phyloP scores from a whole-genome alignment of 1,140 invertebrate genomes.

The Proales similis region DNA sequence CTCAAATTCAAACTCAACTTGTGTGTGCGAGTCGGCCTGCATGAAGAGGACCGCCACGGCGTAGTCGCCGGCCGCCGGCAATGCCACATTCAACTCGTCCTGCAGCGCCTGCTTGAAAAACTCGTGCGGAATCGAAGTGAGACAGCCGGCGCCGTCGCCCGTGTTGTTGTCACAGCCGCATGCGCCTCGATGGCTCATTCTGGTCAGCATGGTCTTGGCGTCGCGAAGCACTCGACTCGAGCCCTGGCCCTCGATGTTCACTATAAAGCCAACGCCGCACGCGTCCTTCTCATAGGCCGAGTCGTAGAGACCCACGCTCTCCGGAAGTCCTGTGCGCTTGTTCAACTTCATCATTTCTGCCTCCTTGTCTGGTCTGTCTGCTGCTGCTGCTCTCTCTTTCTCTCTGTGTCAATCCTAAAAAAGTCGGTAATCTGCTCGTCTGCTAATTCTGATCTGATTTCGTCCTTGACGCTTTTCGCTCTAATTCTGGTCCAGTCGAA shows the following conservation, averaged over 20 bases:
- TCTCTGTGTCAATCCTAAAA: neutral
- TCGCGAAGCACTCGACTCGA: conserved; percentile 90
- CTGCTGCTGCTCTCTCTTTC: neutral
- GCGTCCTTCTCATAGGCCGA: conserved; percentile 85
- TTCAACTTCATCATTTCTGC: conserved; percentile 38
- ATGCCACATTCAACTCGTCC: conserved; percentile 56
- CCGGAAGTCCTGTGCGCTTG: conserved; percentile 48
- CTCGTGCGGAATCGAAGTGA: conserved; percentile 88
- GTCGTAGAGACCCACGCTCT: conserved; percentile 79
- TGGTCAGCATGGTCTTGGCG: conserved; percentile 80
- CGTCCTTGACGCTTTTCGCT: no score
- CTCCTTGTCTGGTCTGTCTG: conserved; percentile 17
- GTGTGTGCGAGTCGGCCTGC: conserved; percentile 70
- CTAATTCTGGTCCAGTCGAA: no score
- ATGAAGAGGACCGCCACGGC: conserved; percentile 63
- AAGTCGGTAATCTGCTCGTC: no score
- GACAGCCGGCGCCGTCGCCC: conserved; percentile 91
- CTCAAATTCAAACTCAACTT: conserved; percentile 72
- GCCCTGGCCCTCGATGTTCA: conserved; percentile 84
- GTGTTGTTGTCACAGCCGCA: conserved; percentile 98
- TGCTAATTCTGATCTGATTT: no score
- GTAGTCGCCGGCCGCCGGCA: neutral
- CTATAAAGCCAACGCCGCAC: conserved; percentile 96
- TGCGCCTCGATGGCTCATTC: conserved; percentile 97
- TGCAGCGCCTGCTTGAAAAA: conserved; percentile 72